Base-by-base conservation (phyloP, 2,888 invertebrate species). In the Tachystola acroxantha region DNA sequence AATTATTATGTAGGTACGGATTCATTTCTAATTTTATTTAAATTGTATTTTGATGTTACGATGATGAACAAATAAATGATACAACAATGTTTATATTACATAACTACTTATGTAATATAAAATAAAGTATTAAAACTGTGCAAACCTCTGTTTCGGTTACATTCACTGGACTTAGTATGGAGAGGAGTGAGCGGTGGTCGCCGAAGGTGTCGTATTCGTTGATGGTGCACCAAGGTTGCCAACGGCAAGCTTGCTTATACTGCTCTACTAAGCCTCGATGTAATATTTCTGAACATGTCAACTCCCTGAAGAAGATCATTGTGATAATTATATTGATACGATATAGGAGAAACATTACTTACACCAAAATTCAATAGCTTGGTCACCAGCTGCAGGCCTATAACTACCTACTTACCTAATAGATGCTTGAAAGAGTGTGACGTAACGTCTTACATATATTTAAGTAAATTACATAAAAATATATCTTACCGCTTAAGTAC, bases 181-280 rank as follows among this genome's bases (percentile, higher is more conserved):
- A 75, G 7, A 78, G 44, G 12, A 84, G 51, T 11, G 58, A 70
- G 4, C 85, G 64, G 33, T 75, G 50, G 39, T 84, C 82, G 2
- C 78, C 77, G 39, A 85, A 84, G 0, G 78, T 73, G 34, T 84
- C 70, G 43, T 77, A 70, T n/a, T 72, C 48, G 34, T 65, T 74
- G 24, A 78, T 68, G 3, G 74, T 71, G 41, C 80, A 84, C 85
- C 85, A 86, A 0, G 80, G 77, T 37, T 70, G 69, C 72, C 70
- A 75, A 3, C 67, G 68, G 47, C 79, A 82, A 1, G 48, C 45
- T 2, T 45, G 43, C 38, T 71, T 67, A 42, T 78, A 82, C 26
- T 71, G 46, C 0, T 82, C 73, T 7, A 85, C 36, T 9, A 76
- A 38, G 0, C 54, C 50, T 3, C 73, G 64, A 46, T 85, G 78